A percentile compares a stretch with the other conserved stretches of the same genome.
Conservation (phyloP, 2,888 invertebrate genomes). For the Aethes cnicana region DNA sequence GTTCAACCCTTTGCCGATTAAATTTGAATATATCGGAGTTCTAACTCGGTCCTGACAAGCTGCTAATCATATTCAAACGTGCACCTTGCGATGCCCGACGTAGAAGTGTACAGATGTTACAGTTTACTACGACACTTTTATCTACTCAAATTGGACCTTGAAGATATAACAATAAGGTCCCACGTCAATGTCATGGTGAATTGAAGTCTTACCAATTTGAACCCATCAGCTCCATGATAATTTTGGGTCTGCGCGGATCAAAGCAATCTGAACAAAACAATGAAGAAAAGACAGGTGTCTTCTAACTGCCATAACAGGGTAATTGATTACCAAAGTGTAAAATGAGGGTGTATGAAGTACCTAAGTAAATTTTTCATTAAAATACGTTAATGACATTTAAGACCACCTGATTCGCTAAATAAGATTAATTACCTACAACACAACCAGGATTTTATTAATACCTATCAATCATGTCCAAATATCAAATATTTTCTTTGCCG, state of each 20-base stretch:
- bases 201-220: no score
- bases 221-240: slow-evolving; percentile 59
- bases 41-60: slow-evolving; percentile 80
- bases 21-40: slow-evolving; percentile 71
- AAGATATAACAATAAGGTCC: slow-evolving; percentile 64
- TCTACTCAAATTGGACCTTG: no score
- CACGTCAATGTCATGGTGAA: neutral
- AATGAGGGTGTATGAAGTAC: neutral
- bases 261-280: slow-evolving; percentile 64
- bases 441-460: no score
- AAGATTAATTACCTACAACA: no score
- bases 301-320: slow-evolving; percentile 9
- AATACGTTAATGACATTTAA: no score
- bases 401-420: no score
- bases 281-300: slow-evolving; percentile 52
- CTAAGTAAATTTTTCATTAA: neutral
- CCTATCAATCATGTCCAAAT: no score
- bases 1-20: slow-evolving; percentile 68
- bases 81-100: slow-evolving; percentile 75
- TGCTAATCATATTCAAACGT: slow-evolving; percentile 79
- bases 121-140: no score
- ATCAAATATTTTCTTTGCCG: no score
- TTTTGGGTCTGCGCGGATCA: slow-evolving; percentile 56
- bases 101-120: no score
- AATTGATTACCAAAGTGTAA: slow-evolving; percentile 16